Evolutionary conservation across 2,888 invertebrate species (phyloP).

Genomic region (Glyphotaelius pellucidus): DNA sequence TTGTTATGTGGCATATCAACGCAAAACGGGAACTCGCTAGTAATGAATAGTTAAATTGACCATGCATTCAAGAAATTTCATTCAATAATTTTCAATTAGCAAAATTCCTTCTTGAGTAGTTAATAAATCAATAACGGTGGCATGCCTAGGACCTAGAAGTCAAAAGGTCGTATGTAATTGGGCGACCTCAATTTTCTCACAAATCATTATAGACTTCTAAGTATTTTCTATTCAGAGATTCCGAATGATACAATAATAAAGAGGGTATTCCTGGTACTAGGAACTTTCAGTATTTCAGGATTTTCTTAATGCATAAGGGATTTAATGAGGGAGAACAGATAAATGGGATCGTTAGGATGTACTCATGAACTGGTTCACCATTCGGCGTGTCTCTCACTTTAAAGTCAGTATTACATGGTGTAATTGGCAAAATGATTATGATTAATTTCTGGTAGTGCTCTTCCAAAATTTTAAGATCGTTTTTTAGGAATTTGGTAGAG

Average conservation of each 20-base stretch:
- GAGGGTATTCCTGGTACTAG: not conserved
- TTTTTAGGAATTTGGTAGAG: not conserved
- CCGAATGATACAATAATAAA: conserved; percentile 25
- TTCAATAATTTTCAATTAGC: no score
- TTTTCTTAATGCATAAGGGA: conserved; percentile 58
- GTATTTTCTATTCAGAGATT: not conserved
- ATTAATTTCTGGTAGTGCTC: not conserved
- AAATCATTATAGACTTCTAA: no score
- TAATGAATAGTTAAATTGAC: no score
- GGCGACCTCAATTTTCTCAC: no score
- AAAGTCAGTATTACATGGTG: not conserved
- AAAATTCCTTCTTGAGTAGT: no score
- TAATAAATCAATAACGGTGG: no score
- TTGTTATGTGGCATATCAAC: no score
- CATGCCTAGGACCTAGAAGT: no score
- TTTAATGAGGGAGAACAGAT: conserved; percentile 63
- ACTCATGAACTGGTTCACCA: not conserved
- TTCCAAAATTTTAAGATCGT: not conserved
- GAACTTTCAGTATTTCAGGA: not conserved
- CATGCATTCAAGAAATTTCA: no score
- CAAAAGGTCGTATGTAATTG: no score
- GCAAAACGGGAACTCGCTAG: no score
- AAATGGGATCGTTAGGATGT: conserved; percentile 51
- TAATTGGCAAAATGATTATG: not conserved
- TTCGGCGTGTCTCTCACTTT: not conserved